Evolutionary conservation across 1,140 invertebrate species (phyloP).

Genomic region (Carcinoscorpius rotundicauda): DNA sequence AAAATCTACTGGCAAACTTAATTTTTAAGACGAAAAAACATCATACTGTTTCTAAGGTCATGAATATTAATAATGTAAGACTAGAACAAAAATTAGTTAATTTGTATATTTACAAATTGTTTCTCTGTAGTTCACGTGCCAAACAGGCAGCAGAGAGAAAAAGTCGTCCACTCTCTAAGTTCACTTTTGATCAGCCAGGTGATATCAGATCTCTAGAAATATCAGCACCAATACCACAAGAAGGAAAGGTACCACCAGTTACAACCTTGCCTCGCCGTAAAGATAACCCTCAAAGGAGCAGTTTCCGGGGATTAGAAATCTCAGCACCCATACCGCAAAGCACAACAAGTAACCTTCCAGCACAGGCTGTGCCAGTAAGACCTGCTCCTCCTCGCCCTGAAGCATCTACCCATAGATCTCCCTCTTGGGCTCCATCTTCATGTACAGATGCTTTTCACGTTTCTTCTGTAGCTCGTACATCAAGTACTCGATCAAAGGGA

Average conservation of each 20-base stretch:
- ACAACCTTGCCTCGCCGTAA: slow-evolving; percentile 2
- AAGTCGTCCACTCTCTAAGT: slow-evolving; percentile 12
- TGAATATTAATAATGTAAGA: slow-evolving; percentile 2
- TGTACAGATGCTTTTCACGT: slow-evolving; percentile 32
- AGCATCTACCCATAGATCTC: slow-evolving; percentile 7
- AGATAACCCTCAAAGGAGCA: slow-evolving; percentile 36
- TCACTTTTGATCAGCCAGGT: slow-evolving; percentile 13
- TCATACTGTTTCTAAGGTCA: slow-evolving; percentile 15
- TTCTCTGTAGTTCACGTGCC: slow-evolving; percentile 13
- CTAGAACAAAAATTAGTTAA: not conserved
- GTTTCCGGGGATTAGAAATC: slow-evolving; percentile 59
- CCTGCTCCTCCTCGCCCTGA: slow-evolving; percentile 23
- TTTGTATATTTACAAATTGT: not conserved
- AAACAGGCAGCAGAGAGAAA: slow-evolving; percentile 19
- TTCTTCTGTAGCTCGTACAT: slow-evolving; percentile 37
- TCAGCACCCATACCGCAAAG: slow-evolving; percentile 62
- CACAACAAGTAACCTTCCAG: slow-evolving; percentile 44
- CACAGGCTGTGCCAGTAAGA: slow-evolving; percentile 41
- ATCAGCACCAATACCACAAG: slow-evolving; percentile 35
- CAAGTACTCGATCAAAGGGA: slow-evolving; percentile 65
- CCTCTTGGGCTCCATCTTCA: slow-evolving; percentile 10
- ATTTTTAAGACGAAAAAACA: not conserved
- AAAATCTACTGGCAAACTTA: too few species aligned
- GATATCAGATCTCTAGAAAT: slow-evolving; percentile 16
- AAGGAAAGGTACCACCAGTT: slow-evolving; percentile 20